Evolutionary conservation across 2,888 invertebrate genomes (phyloP), one percentile per base, ranked within the genome.

Genomic region (Yponomeuta plumbellus): DNA sequence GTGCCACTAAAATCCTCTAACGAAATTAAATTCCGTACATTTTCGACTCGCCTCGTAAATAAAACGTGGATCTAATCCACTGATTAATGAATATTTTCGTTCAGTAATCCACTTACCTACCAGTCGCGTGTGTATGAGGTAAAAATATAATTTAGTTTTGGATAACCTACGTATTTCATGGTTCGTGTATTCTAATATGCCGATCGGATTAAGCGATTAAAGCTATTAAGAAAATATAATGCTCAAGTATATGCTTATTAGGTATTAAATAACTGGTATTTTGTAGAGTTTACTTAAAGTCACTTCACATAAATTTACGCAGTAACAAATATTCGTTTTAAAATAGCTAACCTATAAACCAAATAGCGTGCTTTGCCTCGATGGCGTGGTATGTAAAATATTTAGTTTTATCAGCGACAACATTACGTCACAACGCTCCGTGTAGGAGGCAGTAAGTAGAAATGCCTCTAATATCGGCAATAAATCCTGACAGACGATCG

Each of bases 21-120:
- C 88, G 90, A 90, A 90, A 91, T 91, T 90, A 90, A 90, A 91
- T 90, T 91, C 90, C 89, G 83, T 86, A 88, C 88, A 81, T 89
- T 88, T 88, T 84, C 74, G 84, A 83, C 84, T 86, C 80, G 85
- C 83, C 80, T 88, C 91, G 86, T 91, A 90, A 91, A 91, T 90
- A 89, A 84, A 83, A 73, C 76, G 80, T 81, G 80, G 84, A 88
- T 89, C 88, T 88, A 89, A 89, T 90, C 89, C 86, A 80, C 86
- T 88, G 90, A 90, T 88, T 89, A 88, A 89, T 85, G 86, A 88
- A 85, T 80, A 78, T 72, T 72, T 34, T 73, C 73, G 76, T 63
- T 34, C 34, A n/a, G 26, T 34, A 23, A 23, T n/a, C 23, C 44
- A n/a, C 61, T 61, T 61, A 61, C 23, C 63, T 63, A 22, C 44